Evolutionary conservation across 2,113 vertebrate species (phyloP).

Genomic region (Bettongia penicillata): DNA sequence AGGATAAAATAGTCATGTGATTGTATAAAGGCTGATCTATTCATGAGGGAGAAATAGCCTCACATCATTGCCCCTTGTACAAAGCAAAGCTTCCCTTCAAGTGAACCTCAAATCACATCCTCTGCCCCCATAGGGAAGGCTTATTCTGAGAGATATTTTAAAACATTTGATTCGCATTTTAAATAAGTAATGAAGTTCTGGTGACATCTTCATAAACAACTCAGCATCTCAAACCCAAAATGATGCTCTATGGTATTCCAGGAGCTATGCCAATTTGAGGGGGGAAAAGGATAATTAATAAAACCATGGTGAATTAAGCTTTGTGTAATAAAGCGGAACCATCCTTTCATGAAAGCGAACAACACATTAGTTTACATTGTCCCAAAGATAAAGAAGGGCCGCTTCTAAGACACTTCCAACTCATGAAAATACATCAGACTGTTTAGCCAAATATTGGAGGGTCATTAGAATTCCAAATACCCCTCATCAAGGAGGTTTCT

Average conservation of each 20-base stretch:
- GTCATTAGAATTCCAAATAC: slow-evolving; percentile 75
- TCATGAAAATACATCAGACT: slow-evolving; percentile 75
- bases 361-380: slow-evolving; percentile 69
- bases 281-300: slow-evolving; percentile 63
- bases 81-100: background rate
- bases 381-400: slow-evolving; percentile 70
- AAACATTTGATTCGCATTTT: slow-evolving; percentile 63
- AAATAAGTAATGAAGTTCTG: slow-evolving; percentile 54
- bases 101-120: background rate
- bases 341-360: slow-evolving; percentile 67
- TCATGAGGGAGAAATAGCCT: background rate
- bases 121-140: background rate
- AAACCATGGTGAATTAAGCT: slow-evolving; percentile 70
- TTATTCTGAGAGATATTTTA: background rate
- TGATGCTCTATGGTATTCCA: slow-evolving; percentile 10
- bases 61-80: background rate
- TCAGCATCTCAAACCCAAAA: slow-evolving; percentile 17
- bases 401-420: slow-evolving; percentile 55
- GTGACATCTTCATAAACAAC: slow-evolving; percentile 15
- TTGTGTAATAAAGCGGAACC: slow-evolving; percentile 70
- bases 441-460: slow-evolving; percentile 72
- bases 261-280: slow-evolving; percentile 53
- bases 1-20: background rate
- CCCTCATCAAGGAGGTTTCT: slow-evolving; percentile 71
- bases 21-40: background rate